Base-by-base conservation (phyloP, 2,888 invertebrate genomes). In the Nemotelus pantherinus region DNA sequence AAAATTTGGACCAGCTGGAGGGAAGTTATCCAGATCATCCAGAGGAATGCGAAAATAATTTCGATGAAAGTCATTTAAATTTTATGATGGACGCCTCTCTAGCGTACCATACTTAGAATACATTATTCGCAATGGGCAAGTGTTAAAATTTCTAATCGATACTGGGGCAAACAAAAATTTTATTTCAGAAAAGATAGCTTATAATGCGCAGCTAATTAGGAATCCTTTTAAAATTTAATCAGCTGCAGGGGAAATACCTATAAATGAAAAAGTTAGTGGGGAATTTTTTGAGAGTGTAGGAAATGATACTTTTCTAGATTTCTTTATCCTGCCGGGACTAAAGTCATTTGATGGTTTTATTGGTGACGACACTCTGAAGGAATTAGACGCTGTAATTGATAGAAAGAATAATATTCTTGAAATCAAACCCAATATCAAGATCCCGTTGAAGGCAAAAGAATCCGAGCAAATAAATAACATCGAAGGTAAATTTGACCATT, bases 61-160 rank as follows among this genome's bases (percentile, higher is more conserved):
- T 7, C 41, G 3, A 41, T 39, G 65, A 10, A 45, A 10, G n/a
- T 9, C 7, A 67, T 6, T 4, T 67, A 67, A 67, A 67, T 67
- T 67, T 67, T 67, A 67, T 67, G 47, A 67, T 67, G 45, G 67
- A 67, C 67, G 67, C 67, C 67, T 67, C 45, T 67, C 67, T 25
- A 25, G 25, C 25, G 25, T 25, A 25, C 25, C 25, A 25, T 25
- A 25, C 25, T 25, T 25, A 25, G 25, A 25, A 25, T 25, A 25
- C 25, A 25, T 25, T 25, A 25, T 25, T 25, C 25, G 25, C 25
- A 25, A 60, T 39, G 60, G 60, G 7, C 25, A 43, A 4, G 41
- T 60, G 7, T 43, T 60, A 3, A 60, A 60, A 3, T 60, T 60
- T 60, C 7, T 60, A 25, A 41, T 7, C 3, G 60, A 60, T 39